Conservation (phyloP, 2,888 invertebrate genomes). For the Clivina fossor region DNA sequence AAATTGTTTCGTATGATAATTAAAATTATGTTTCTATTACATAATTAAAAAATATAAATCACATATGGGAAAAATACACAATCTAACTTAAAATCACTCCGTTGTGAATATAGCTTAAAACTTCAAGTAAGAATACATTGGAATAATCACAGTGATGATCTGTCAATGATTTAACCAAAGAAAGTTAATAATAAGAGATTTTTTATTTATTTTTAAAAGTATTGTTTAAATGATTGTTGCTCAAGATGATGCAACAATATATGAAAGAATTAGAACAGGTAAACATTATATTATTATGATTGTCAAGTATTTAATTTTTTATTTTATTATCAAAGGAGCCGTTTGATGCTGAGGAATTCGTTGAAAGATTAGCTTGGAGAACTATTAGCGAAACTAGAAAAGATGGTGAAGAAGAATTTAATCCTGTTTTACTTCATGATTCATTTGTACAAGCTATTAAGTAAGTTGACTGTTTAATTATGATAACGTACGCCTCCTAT, state of each 20-base stretch:
- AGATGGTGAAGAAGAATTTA: constrained; percentile 72
- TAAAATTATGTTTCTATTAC: too few relatives aligned
- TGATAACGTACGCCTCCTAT: constrained; percentile 26
- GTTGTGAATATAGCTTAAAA: too few relatives aligned
- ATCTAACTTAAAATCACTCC: too few relatives aligned
- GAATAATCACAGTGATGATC: too few relatives aligned
- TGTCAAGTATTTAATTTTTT: constrained; percentile 49
- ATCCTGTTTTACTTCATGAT: constrained; percentile 84
- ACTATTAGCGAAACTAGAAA: constrained; percentile 73
- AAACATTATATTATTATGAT: constrained; percentile 39
- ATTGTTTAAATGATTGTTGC: constrained; percentile 1
- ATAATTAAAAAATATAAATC: too few relatives aligned
- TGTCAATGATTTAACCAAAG: constrained; percentile 4
- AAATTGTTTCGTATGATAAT: too few relatives aligned
- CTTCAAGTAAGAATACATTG: too few relatives aligned
- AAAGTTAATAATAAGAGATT: too few relatives aligned
- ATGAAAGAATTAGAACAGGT: constrained; percentile 86
- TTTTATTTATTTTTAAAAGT: neutral
- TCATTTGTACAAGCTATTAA: constrained; percentile 93
- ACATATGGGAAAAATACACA: too few relatives aligned
- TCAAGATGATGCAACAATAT: constrained; percentile 79
- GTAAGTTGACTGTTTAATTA: constrained; percentile 53
- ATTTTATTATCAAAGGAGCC: constrained; percentile 69
- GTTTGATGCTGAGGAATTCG: constrained; percentile 96
- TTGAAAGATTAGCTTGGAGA: constrained; percentile 93